These are phyloP conservation scores for Porites cylindrica DNA, from an alignment of 92 coral and sea anemone genomes.

Conservation along the genomic window DNA sequence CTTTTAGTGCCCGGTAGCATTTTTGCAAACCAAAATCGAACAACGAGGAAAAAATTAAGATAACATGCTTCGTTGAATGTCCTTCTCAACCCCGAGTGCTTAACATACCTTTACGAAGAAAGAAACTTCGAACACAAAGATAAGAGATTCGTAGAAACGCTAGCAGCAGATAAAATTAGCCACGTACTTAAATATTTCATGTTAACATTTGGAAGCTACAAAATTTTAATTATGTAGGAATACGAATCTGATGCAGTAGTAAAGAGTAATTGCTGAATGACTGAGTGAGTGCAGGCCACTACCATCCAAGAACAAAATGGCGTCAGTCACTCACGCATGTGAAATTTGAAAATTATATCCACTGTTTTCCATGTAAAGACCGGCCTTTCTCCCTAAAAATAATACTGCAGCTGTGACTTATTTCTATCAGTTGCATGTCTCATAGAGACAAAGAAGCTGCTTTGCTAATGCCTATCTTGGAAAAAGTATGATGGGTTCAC, in stretches of 20 bases:
- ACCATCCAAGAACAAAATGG: constrained; percentile 30
- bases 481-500: too few species aligned
- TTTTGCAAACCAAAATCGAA: neutral
- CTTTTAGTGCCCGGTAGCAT: neutral
- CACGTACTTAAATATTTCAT: constrained; percentile 91
- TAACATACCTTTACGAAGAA: constrained; percentile 4
- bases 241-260: constrained; percentile 47
- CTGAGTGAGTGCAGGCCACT: neutral
- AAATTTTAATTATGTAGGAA: constrained; percentile 93
- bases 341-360: constrained; percentile 17
- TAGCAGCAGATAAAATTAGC: constrained; percentile 76
- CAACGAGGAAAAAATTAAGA: neutral
- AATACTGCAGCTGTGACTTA: too few species aligned
- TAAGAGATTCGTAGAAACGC: constrained; percentile 42
- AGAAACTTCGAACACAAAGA: constrained; percentile 17
- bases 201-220: constrained; percentile 87
- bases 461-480: too few species aligned
- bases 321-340: neutral
- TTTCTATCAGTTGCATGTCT: too few species aligned
- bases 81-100: constrained; percentile 1
- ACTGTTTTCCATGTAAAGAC: neutral
- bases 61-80: neutral
- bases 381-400: too few species aligned
- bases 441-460: too few species aligned
- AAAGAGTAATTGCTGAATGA: constrained; percentile 41